phyloP scores from a whole-genome alignment of 2,113 vertebrate species.

The Centropus bengalensis region DNA sequence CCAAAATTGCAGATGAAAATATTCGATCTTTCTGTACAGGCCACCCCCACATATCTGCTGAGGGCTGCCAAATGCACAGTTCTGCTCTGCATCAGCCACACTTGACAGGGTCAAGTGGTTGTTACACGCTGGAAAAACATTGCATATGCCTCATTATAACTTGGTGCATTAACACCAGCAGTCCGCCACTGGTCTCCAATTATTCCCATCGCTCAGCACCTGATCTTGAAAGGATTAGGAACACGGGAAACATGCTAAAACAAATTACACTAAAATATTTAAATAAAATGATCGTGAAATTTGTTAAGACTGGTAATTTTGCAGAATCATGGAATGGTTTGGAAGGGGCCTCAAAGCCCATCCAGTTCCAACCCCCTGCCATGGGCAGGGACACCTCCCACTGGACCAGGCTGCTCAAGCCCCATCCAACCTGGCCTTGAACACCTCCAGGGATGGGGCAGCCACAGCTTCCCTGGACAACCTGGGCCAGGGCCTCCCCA shows the following conservation, averaged over 20 bases:
- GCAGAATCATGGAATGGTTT: not conserved
- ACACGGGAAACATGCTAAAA: not conserved
- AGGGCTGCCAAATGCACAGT: not conserved
- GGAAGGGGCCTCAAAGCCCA: too few species aligned
- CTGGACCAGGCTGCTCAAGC: too few species aligned
- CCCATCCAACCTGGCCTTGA: too few species aligned
- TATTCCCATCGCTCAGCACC: not conserved
- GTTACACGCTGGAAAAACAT: not conserved
- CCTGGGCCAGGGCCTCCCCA: too few species aligned
- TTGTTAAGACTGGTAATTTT: not conserved
- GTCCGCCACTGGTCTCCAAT: not conserved
- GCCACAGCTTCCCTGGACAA: too few species aligned
- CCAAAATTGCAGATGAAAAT: not conserved
- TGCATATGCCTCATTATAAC: not conserved
- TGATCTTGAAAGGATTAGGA: not conserved
- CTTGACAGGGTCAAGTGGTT: not conserved
- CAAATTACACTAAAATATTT: not conserved
- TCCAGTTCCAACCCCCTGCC: too few species aligned
- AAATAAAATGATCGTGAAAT: not conserved
- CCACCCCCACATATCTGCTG: not conserved
- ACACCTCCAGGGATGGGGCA: too few species aligned
- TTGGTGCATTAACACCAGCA: not conserved
- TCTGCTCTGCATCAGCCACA: not conserved
- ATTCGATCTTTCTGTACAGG: not conserved
- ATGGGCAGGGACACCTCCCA: too few species aligned